Evolutionary conservation across 2,888 invertebrate species (phyloP), one percentile per base, ranked within the genome.

Genomic region (Caenorhabditis drosophilae): DNA sequence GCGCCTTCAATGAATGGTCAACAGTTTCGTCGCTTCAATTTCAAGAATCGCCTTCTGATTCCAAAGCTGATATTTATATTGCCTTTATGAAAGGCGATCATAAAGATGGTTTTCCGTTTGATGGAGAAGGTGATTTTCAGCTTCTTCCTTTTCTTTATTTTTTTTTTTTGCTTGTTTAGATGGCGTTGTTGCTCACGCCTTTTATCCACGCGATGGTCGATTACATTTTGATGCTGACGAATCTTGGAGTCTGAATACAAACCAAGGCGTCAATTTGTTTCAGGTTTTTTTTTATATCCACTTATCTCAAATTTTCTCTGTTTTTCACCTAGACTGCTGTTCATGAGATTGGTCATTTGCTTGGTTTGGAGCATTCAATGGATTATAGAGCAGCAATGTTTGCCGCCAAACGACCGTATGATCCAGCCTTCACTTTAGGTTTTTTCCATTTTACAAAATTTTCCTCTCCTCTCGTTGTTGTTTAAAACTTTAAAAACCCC

Each of bases 301-400:
- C 3, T 9, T 6, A n/a, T 38, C 9, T 11, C 12, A 47, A 45
- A 9, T 35, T n/a, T n/a, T n/a, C n/a, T n/a, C n/a, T n/a, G n/a
- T n/a, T n/a, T n/a, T n/a, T n/a, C n/a, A n/a, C n/a, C n/a, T n/a
- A 83, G 76, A 82, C 81, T 12, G 79, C 81, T 7, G 74, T 82
- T 6, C 82, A 83, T 51, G 82, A 82, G 54, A 80, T 82, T 38
- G 83, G 92, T 84, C 93, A 92, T 86, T 92, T 93, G 85, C 89
- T 93, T 87, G 96, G 96, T 92, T 91, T 93, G 90, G 93, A 95
- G 86, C 88, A 96, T 73, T 88, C 94, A 76, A 93, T 92, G 54
- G 94, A 94, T 47, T 38, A 59, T 11, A 47, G 77, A 16, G 78
- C 82, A 2, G 81, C 78, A 7, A 82, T 82, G 83, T 85, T 63